Evolutionary conservation across 2,888 invertebrate species (phyloP).

Genomic region (Operophtera brumata): DNA sequence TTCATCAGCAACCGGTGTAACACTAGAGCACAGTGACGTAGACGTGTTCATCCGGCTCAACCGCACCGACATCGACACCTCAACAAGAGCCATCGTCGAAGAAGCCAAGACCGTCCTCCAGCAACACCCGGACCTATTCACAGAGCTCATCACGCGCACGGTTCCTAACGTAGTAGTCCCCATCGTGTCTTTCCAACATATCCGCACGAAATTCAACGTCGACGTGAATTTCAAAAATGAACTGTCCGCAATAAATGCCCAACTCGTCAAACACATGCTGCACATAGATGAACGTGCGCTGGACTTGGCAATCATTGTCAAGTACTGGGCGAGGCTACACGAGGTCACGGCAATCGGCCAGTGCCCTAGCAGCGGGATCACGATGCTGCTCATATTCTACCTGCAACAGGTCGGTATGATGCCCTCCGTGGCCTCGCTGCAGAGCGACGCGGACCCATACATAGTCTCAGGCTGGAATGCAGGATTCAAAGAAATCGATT

Average conservation of each 20-base stretch:
- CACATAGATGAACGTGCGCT: conserved; percentile 9
- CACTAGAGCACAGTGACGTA: too few species aligned
- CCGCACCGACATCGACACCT: too few species aligned
- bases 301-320: background rate
- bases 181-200: too few species aligned
- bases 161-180: too few species aligned
- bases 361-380: conserved; percentile 9
- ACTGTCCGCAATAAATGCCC: conserved; percentile 9
- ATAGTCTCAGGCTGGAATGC: conserved; percentile 10
- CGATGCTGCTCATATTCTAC: conserved; percentile 12
- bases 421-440: conserved; percentile 7
- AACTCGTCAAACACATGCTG: conserved; percentile 28
- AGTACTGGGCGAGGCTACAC: conserved; percentile 5
- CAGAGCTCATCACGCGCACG: too few species aligned
- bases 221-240: too few species aligned
- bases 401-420: conserved; percentile 14
- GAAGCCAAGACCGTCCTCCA: too few species aligned
- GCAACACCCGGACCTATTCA: too few species aligned
- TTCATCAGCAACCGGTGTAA: too few species aligned
- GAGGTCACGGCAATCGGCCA: background rate
- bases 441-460: conserved; percentile 1
- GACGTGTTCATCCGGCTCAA: too few species aligned
- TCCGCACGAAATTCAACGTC: too few species aligned
- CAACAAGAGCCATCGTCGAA: too few species aligned
- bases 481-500: conserved; percentile 13